These are phyloP conservation scores for Apoda limacodes DNA, from an alignment of 2,888 invertebrate species.

Conservation along the genomic window DNA sequence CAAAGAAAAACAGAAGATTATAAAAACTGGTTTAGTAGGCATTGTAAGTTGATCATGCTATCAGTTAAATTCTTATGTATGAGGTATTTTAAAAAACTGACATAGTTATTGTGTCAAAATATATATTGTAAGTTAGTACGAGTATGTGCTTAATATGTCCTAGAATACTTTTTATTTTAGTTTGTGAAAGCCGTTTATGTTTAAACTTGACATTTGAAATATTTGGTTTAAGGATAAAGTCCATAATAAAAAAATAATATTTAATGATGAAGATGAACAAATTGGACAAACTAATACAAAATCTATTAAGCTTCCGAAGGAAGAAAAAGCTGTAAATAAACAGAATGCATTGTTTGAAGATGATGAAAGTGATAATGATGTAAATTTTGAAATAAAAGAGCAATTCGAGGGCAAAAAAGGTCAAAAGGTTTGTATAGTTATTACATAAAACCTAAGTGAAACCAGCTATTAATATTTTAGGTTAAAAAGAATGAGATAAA, in stretches of 20 bases:
- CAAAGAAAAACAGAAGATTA: conserved; percentile 72
- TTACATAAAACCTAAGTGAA: conserved; percentile 2
- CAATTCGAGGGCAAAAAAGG: conserved; percentile 76
- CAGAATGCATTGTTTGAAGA: conserved; percentile 55
- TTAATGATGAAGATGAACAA: conserved; percentile 57
- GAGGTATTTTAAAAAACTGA: neutral
- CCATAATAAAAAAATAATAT: conserved; percentile 72
- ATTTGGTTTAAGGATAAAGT: conserved; percentile 68
- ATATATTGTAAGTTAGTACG: conserved; percentile 31
- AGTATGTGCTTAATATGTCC: too few species aligned
- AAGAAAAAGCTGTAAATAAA: conserved; percentile 13
- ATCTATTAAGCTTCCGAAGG: conserved; percentile 13
- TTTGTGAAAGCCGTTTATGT: too few species aligned
- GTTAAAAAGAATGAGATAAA: too few species aligned
- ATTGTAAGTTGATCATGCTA: conserved; percentile 62
- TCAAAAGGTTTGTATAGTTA: conserved; percentile 57
- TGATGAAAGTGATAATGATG: conserved; percentile 63
- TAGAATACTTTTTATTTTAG: too few species aligned
- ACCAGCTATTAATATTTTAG: conserved; percentile 2
- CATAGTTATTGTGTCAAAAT: conserved; percentile 5
- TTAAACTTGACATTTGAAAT: too few species aligned
- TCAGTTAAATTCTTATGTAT: neutral
- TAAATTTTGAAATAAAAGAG: conserved; percentile 73
- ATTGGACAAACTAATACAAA: conserved; percentile 3
- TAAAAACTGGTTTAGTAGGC: conserved; percentile 73